Conservation (phyloP, 2,888 invertebrate species). For the Troides helena region DNA sequence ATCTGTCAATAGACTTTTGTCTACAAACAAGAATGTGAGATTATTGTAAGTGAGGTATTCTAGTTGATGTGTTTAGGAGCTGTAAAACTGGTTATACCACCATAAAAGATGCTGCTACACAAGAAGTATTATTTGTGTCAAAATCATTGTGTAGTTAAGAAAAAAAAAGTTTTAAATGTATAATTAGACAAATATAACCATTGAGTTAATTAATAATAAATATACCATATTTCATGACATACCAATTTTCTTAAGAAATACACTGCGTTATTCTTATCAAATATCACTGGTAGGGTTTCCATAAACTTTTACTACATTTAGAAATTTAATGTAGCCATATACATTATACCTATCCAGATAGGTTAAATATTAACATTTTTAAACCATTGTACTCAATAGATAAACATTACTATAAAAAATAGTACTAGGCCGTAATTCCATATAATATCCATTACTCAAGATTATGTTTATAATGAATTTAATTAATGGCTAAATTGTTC, state of each 20-base stretch:
- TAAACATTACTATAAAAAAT: not conserved
- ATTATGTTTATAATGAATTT: not conserved
- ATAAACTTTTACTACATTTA: not conserved
- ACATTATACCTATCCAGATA: not conserved
- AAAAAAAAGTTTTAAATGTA: not conserved
- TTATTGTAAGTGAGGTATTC: conserved; percentile 62
- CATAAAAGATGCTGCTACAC: not conserved
- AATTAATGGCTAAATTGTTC: not conserved
- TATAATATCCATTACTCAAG: not conserved
- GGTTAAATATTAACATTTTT: not conserved
- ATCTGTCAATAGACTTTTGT: conserved; percentile 68
- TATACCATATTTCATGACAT: too few species aligned
- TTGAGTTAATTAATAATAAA: not conserved
- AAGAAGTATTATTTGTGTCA: conserved; percentile 16
- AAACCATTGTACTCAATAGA: not conserved
- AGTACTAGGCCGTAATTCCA: not conserved
- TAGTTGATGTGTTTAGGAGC: conserved; percentile 41
- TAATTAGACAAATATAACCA: not conserved
- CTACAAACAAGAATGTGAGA: conserved; percentile 69
- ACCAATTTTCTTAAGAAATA: too few species aligned
- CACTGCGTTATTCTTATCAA: not conserved
- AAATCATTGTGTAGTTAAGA: conserved; percentile 10
- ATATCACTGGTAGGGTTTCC: not conserved
- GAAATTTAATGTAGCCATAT: not conserved
- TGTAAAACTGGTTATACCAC: conserved; percentile 40